These are phyloP conservation scores for Tholera decimalis DNA, from an alignment of 2,888 invertebrate genomes.

Conservation along the genomic window DNA sequence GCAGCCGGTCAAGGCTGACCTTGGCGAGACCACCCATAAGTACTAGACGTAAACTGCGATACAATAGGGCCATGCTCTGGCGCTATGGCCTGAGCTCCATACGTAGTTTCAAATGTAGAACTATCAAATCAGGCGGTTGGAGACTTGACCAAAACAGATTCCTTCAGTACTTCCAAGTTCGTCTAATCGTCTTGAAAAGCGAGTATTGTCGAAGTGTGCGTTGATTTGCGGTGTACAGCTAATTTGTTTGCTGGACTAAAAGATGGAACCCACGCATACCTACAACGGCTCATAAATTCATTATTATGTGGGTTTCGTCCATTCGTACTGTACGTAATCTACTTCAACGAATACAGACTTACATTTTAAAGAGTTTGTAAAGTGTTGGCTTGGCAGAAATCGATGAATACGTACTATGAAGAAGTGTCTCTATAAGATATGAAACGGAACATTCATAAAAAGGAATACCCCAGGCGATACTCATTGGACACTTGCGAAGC, in stretches of 20 bases:
- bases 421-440: slow-evolving; percentile 23
- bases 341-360: not conserved
- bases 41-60: slow-evolving; percentile 14
- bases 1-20: slow-evolving; percentile 68
- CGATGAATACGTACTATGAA: not conserved
- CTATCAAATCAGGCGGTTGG: slow-evolving; percentile 5
- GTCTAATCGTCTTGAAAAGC: slow-evolving; percentile 20
- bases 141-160: slow-evolving; percentile 16
- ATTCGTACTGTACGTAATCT: slow-evolving; percentile 13
- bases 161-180: not conserved
- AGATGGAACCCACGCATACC: slow-evolving; percentile 33
- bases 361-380: not conserved
- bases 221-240: slow-evolving; percentile 38
- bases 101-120: not conserved
- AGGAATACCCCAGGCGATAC: slow-evolving; percentile 7
- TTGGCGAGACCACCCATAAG: slow-evolving; percentile 68
- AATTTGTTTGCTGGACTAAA: slow-evolving; percentile 43
- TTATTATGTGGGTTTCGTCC: slow-evolving; percentile 7
- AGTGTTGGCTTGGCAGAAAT: not conserved
- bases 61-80: not conserved
- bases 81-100: not conserved
- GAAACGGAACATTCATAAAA: slow-evolving; percentile 4
- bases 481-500: not conserved
- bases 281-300: slow-evolving; percentile 37
- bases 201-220: slow-evolving; percentile 8